Evolutionary conservation across 2,113 vertebrate species (phyloP), one percentile per base, ranked within the genome.

Genomic region (Callopanchax toddi): DNA sequence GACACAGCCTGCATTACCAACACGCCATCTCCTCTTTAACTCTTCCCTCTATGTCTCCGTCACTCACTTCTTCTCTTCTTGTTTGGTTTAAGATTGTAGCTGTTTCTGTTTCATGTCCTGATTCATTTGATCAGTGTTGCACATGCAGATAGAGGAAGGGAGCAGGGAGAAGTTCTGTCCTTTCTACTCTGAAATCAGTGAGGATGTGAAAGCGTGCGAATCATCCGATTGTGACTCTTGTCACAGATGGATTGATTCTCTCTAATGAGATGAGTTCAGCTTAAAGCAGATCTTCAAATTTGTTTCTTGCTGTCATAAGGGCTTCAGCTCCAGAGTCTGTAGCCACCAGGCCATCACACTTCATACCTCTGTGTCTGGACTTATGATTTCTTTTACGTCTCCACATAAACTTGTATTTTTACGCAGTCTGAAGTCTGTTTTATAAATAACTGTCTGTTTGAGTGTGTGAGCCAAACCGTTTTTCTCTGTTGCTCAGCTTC

Each of bases 201-300:
- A 86, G 87, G 87, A 91, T 88, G 88, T 89, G 87, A 89, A 91
- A 90, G 71, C 79, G 66, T 67, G 60, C 68, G 10, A 65, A 78
- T 64, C 7, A 60, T 54, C 45, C 64, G 77, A 50, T 62, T 20
- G 22, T 87, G 82, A 82, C 76, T 87, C 43, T 86, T 88, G 78
- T 74, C 84, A 82, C 87, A 88, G 85, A 90, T 85, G 79, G 71
- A 70, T 71, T 85, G 80, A 87, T 83, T 89, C 80, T 65, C 58
- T 15, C 54, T 86, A 83, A 88, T 82, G 71, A 88, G 83, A 86
- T 88, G 43, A 48, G 60, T 54, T 62, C 67, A 76, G 81, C 82
- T 86, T 85, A 86, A 64, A 72, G 67, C 64, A 55, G 71, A 67
- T 58, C 72, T 77, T 65, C 60, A 77, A 73, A 67, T 62, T 39